Base-by-base conservation (phyloP, 2,888 invertebrate species). In the Acrobasis consociella region DNA sequence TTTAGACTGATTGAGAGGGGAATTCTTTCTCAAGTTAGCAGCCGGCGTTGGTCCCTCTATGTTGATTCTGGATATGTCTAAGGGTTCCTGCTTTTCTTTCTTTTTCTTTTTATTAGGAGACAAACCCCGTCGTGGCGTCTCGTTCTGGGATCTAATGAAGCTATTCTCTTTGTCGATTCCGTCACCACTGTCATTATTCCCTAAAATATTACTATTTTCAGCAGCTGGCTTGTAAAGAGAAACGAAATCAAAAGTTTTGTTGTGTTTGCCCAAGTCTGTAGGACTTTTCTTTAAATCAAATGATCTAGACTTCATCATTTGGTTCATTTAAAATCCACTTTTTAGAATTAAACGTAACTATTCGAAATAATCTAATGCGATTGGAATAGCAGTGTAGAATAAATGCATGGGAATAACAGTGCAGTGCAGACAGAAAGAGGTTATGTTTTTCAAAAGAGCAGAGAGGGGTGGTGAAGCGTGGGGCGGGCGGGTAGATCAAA, bases 291-390 rank as follows among this genome's bases (percentile, higher is more conserved):
- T 72, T 1, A 76, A 62, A 64, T 81, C 74, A 64, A 80, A 73
- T 39, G 81, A 78, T 67, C 83, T 86, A 0, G 85, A 82, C 69
- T 85, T 85, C 87, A 84, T 85, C 87, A 84, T 86, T 66, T 65
- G 69, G 58, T 58, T 64, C 63, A 62, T 59, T 31, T 7, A 11
- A 10, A 56, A 7, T 56, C 17, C 17, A 56, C 42, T 42, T 56
- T 56, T 42, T 22, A 15, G 38, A 39, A 17, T 15, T 39, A 38
- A 53, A 9, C 15, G 37, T 9, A 15, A 52, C 8, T 17, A 58
- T 61, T 61, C 64, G 56, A 31, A 11, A 11, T 46, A 13, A 46
- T 13, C 13, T 46, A 2, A 13, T 11, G 13, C n/a, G n/a, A 13
- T 46, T n/a, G n/a, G n/a, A n/a, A 46, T 1, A 0, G 13, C 1